Percentiles rank a stretch among this genome's conserved stretches.
Evolutionary conservation across 2,888 invertebrate species (phyloP).

Genomic region (Morpho achilles): DNA sequence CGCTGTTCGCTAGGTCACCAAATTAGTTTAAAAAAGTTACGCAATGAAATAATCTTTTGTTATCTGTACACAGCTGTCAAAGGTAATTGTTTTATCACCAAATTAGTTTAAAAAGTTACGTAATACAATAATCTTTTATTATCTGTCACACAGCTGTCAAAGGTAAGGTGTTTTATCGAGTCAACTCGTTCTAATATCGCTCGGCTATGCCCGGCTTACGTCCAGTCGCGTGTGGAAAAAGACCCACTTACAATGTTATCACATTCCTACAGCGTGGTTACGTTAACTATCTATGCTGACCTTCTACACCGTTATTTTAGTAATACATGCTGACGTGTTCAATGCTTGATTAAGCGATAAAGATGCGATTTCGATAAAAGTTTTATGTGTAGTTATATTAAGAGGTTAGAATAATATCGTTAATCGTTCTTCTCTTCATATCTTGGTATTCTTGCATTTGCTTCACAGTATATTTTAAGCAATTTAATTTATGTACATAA

Average conservation of each 20-base stretch:
- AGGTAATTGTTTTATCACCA: neutral
- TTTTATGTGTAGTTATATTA: too few relatives aligned
- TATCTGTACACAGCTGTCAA: neutral
- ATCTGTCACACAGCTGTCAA: neutral
- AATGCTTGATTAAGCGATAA: too few relatives aligned
- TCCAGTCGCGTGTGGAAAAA: conserved; percentile 22
- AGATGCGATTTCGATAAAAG: too few relatives aligned
- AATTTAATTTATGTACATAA: too few relatives aligned
- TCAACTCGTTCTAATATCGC: neutral
- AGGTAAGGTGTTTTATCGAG: conserved; percentile 1
- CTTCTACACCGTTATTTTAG: neutral
- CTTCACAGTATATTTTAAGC: too few relatives aligned
- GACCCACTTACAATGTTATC: conserved; percentile 23
- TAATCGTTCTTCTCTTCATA: too few relatives aligned
- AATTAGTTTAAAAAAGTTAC: too few relatives aligned
- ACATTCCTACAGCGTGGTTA: conserved; percentile 10
- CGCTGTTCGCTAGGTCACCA: too few relatives aligned
- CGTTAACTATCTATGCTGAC: conserved; percentile 7
- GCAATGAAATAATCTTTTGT: neutral
- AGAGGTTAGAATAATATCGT: too few relatives aligned
- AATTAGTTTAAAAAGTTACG: too few relatives aligned
- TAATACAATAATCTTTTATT: neutral
- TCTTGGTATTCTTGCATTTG: too few relatives aligned
- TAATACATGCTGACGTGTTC: too few relatives aligned
- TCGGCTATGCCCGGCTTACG: conserved; percentile 14